Base-by-base conservation (phyloP, 2,113 vertebrate genomes). In the Suncus etruscus region DNA sequence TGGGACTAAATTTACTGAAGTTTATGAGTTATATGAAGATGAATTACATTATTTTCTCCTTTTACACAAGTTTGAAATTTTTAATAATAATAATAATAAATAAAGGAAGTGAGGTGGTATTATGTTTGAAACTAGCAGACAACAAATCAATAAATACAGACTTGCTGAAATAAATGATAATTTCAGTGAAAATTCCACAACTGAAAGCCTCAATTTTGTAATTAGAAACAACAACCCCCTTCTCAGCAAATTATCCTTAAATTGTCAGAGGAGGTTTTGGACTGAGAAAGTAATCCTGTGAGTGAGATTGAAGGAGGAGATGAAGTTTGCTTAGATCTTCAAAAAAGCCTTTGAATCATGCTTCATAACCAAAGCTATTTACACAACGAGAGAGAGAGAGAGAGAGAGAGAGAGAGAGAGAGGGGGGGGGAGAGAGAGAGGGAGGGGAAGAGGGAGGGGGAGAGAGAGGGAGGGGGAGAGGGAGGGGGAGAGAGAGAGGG, bases 301-400 rank as follows among this genome's bases (percentile, higher is more conserved):
- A n/a, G 72, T 61, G 72, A 73, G 65, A 51, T 25, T 63, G 80
- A 91, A 81, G 24, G 65, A 77, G 79, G 79, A 93, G 89, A 70
- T 79, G 70, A 92, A 90, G 75, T 92, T 91, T 68, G 75, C 58
- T 91, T 90, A 87, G 79, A 91, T 93, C 65, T 83, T 92, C 73
- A 81, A 89, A 93, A 91, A 82, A 48, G 39, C 45, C 82, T 91
- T 73, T 85, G 78, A 84, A 83, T 90, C 45, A 50, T 94, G 47
- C 89, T 87, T 58, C 25, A 87, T 16, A 45, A 78, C 20, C 47
- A 68, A 93, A 89, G 70, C 14, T 58, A 83, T 83, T 89, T 92
- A 89, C 77, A 87, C 81, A 91, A 58, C n/a, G 8, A 72, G 63
- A 31, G 72, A 69, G 25, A 11, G 29, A 9, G 66, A 1, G 65